Evolutionary conservation across 2,888 invertebrate genomes (phyloP).

Genomic region (Hipparchia sbordonii): DNA sequence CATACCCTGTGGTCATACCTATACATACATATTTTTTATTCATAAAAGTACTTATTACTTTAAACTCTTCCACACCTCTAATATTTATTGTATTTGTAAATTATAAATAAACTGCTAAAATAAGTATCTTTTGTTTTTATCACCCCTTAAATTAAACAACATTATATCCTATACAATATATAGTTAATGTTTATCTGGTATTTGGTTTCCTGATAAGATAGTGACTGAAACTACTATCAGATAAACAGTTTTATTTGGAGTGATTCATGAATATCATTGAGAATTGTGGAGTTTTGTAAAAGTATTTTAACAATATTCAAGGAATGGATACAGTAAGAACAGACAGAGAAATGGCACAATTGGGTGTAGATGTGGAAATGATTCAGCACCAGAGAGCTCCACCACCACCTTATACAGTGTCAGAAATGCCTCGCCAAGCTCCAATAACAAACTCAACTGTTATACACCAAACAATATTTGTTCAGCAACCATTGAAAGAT

Average conservation of each 20-base stretch:
- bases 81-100: constrained; percentile 12
- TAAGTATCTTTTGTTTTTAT: constrained; percentile 19
- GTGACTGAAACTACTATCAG: constrained; percentile 32
- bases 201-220: constrained; percentile 43
- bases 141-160: neutral
- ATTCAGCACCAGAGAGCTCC: constrained; percentile 50
- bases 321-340: constrained; percentile 26
- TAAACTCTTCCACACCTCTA: neutral
- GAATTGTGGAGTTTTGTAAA: constrained; percentile 8
- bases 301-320: constrained; percentile 25
- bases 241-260: constrained; percentile 34
- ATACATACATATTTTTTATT: neutral
- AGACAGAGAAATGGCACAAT: constrained; percentile 42
- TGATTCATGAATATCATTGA: constrained; percentile 25
- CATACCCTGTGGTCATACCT: neutral
- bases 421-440: constrained; percentile 24
- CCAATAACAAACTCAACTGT: constrained; percentile 48
- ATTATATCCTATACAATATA: no score
- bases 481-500: constrained; percentile 58
- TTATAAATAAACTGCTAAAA: constrained; percentile 28
- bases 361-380: constrained; percentile 47
- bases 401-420: constrained; percentile 65
- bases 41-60: neutral
- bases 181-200: constrained; percentile 15
- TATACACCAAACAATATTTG: constrained; percentile 58